Evolutionary conservation across 2,888 invertebrate genomes (phyloP).

Genomic region (Cryptosula pallasiana): DNA sequence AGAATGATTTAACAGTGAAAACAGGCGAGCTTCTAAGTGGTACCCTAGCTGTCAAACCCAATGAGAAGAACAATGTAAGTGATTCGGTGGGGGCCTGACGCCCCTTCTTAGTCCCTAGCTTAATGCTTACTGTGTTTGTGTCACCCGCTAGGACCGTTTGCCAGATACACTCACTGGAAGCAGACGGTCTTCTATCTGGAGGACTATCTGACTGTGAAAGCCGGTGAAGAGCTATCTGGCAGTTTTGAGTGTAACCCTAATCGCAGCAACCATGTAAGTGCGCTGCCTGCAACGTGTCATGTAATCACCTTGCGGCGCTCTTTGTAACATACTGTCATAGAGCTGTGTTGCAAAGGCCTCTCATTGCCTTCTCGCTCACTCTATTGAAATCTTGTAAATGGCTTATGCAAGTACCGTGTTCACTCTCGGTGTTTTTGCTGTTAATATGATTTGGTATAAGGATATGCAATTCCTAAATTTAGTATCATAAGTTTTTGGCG

Average conservation of each 20-base stretch:
- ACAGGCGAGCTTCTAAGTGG: slow-evolving; percentile 87
- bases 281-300: no score
- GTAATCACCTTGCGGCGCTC: no score
- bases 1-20: slow-evolving; percentile 83
- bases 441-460: no score
- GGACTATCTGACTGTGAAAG: slow-evolving; percentile 93
- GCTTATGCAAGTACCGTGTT: slow-evolving; percentile 13
- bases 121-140: background rate
- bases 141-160: slow-evolving; percentile 68
- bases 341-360: no score
- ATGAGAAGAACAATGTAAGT: slow-evolving; percentile 25
- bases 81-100: background rate
- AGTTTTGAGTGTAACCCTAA: slow-evolving; percentile 92
- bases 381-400: background rate
- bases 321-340: no score
- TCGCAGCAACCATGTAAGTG: slow-evolving; percentile 73
- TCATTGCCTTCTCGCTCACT: no score
- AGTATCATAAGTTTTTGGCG: no score
- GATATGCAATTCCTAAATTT: no score
- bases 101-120: background rate
- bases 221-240: slow-evolving; percentile 84
- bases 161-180: slow-evolving; percentile 99
- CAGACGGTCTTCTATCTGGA: slow-evolving; percentile 93
- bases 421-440: no score
- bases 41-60: slow-evolving; percentile 87